Evolutionary conservation across 64 coral and sea anemone genomes (phyloP).

Genomic region (Dendronephthya gigantea): DNA sequence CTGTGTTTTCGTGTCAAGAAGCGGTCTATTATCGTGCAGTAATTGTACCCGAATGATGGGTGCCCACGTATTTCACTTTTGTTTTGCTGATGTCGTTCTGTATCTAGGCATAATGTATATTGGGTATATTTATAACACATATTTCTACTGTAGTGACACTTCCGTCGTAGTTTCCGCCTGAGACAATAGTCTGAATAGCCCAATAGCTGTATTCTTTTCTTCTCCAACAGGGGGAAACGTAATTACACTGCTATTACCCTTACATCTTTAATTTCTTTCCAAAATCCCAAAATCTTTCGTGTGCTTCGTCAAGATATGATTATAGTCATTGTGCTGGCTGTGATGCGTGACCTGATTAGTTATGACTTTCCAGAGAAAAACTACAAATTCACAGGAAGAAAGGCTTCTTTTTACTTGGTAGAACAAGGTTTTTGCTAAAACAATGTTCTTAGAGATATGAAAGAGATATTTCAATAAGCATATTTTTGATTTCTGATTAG

Average conservation of each 20-base stretch:
- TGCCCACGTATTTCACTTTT: not conserved
- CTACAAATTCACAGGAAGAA: not conserved
- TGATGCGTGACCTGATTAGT: not conserved
- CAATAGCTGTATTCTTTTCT: not conserved
- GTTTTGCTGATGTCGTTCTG: not conserved
- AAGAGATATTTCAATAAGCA: not conserved
- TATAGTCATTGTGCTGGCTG: not conserved
- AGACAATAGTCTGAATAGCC: not conserved
- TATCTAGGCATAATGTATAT: not conserved
- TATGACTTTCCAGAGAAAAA: not conserved
- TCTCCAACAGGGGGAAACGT: not conserved
- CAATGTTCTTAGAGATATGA: not conserved
- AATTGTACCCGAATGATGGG: not conserved
- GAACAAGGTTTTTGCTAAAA: not conserved
- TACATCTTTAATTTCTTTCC: too few relatives aligned
- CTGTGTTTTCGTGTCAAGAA: not conserved
- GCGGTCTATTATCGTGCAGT: not conserved
- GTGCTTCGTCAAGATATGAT: not conserved
- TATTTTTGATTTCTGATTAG: not conserved
- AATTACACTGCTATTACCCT: too few relatives aligned
- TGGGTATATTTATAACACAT: not conserved
- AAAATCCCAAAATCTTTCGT: not conserved
- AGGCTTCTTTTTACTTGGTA: not conserved
- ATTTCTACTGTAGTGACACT: not conserved
- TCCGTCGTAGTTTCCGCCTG: not conserved